phyloP scores from a whole-genome alignment of 2,113 vertebrate genomes.

The Prunella himalayana region DNA sequence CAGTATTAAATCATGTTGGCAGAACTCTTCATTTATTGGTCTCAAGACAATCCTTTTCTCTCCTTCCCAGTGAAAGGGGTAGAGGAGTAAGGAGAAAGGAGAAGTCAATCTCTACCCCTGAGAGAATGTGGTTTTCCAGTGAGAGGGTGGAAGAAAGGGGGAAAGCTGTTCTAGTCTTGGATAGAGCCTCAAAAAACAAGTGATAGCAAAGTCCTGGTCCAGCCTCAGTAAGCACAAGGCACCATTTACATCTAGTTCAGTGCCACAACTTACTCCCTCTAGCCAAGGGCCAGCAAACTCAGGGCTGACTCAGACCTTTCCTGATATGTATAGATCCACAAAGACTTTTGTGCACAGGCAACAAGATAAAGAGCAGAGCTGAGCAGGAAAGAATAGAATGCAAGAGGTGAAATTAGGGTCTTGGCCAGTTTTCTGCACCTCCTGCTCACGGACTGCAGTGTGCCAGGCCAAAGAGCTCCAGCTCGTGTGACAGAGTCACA shows the following conservation, averaged over 20 bases:
- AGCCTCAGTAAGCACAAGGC: neutral
- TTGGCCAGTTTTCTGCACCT: neutral
- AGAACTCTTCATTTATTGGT: constrained; percentile 45
- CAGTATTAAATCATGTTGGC: constrained; percentile 66
- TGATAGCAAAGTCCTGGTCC: neutral
- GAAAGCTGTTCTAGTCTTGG: neutral
- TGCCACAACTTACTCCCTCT: neutral
- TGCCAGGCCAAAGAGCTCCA: neutral
- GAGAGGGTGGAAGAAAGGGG: neutral
- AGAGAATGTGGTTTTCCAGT: neutral
- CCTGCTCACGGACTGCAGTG: fast-evolving
- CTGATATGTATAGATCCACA: neutral
- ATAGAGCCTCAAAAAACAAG: neutral
- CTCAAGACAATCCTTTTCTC: constrained; percentile 9
- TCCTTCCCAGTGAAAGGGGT: neutral
- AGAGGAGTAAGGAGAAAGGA: neutral
- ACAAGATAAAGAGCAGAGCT: neutral
- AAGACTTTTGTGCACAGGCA: neutral
- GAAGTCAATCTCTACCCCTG: neutral
- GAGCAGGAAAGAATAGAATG: neutral
- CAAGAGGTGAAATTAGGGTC: neutral
- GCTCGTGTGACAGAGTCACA: neutral
- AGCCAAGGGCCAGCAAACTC: neutral
- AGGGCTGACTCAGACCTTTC: neutral
- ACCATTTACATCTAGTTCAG: neutral